Evolutionary conservation across 2,888 invertebrate species (phyloP).

Genomic region (Tanytarsus gracilentus): DNA sequence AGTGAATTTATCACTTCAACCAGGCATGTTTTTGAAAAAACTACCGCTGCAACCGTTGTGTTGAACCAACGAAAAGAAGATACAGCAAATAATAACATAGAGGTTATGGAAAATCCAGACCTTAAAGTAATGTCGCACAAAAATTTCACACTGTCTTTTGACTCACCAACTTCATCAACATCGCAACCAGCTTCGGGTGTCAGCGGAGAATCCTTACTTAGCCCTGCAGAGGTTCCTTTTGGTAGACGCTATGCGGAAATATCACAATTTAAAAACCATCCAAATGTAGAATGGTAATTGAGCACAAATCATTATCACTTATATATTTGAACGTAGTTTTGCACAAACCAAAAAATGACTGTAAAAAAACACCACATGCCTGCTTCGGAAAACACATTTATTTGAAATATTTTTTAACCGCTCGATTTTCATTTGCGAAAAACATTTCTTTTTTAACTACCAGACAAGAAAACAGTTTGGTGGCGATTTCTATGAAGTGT

Average conservation of each 20-base stretch:
- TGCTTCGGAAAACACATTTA: too few species aligned
- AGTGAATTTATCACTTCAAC: constrained; percentile 4
- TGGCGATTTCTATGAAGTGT: too few species aligned
- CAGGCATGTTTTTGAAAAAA: constrained; percentile 15
- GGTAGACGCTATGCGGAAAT: constrained; percentile 43
- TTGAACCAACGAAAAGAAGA: constrained; percentile 11
- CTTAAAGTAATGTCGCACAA: constrained; percentile 15
- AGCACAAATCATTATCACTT: neutral
- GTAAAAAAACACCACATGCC: too few species aligned
- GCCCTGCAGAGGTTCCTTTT: constrained; percentile 44
- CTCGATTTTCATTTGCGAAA: too few species aligned
- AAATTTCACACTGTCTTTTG: constrained; percentile 14
- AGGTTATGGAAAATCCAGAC: neutral
- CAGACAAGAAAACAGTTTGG: too few species aligned
- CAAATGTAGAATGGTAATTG: constrained; percentile 29
- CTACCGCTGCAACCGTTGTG: neutral
- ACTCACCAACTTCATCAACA: constrained; percentile 5
- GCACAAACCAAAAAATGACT: too few species aligned
- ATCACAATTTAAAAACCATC: constrained; percentile 39
- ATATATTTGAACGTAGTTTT: neutral
- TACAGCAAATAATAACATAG: constrained; percentile 18
- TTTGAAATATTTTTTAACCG: too few species aligned
- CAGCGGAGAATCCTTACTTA: constrained; percentile 35
- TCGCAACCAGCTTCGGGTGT: neutral
- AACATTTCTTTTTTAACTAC: too few species aligned